Percentiles rank a stretch among this genome's conserved stretches.
phyloP scores from a whole-genome alignment of 2,113 vertebrate genomes.

The Onychorhynchus coronatus region DNA sequence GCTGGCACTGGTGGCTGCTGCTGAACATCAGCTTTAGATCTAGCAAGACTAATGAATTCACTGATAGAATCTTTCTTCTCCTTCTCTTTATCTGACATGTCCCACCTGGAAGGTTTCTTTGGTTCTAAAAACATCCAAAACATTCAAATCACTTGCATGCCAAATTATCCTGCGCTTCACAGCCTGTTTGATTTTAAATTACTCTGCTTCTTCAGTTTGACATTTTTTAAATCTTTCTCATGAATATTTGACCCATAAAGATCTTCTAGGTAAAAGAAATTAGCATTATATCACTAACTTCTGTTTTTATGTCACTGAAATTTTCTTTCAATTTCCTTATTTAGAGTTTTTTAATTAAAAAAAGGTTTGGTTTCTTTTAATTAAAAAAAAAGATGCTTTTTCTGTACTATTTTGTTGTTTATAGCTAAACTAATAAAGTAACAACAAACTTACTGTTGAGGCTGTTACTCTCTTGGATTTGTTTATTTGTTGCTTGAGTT shows the following conservation, averaged over 20 bases:
- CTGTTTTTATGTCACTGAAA: neutral
- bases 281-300: neutral
- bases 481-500: constrained; percentile 15
- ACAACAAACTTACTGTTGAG: constrained; percentile 67
- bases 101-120: constrained; percentile 89
- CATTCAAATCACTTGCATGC: neutral
- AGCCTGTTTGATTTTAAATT: neutral
- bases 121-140: constrained; percentile 60
- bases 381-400: neutral
- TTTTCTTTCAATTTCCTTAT: neutral
- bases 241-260: neutral
- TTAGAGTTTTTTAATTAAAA: neutral
- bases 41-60: constrained; percentile 77
- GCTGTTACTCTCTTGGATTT: neutral
- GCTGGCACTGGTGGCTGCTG: constrained; percentile 17
- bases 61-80: constrained; percentile 77
- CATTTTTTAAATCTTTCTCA: neutral
- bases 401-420: neutral
- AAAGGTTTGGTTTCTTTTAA: neutral
- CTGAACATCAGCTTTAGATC: constrained; percentile 68
- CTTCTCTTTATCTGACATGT: constrained; percentile 75
- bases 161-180: neutral
- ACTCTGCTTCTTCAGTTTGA: neutral
- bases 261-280: neutral
- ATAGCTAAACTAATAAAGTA: neutral